phyloP scores from a whole-genome alignment of 2,113 vertebrate species.

The Micronycteris hirsuta region DNA sequence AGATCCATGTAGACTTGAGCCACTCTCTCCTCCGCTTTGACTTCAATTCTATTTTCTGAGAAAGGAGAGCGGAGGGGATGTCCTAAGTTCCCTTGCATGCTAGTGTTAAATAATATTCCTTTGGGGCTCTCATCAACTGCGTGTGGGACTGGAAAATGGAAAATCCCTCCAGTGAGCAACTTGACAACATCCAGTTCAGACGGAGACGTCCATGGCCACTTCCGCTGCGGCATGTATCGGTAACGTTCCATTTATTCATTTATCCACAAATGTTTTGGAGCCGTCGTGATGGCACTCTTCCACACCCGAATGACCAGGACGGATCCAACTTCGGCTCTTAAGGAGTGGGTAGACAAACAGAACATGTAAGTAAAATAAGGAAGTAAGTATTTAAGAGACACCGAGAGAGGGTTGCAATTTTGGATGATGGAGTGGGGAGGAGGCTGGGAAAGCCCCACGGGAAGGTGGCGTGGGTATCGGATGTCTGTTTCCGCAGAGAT shows the following conservation, averaged over 20 bases:
- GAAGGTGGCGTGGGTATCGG: accelerated
- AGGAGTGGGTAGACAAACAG: background rate
- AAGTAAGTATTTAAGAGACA: background rate
- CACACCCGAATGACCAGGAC: background rate
- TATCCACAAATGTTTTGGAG: background rate
- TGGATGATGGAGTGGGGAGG: background rate
- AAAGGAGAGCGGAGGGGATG: background rate
- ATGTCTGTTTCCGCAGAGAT: accelerated
- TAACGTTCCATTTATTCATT: background rate
- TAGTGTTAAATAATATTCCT: background rate
- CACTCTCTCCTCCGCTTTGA: background rate
- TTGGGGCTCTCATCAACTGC: no score
- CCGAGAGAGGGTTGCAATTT: background rate
- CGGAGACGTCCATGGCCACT: accelerated
- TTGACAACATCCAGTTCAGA: background rate
- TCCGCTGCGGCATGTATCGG: accelerated
- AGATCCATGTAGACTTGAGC: no score
- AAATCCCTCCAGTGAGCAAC: background rate
- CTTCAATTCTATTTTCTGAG: background rate
- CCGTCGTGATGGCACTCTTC: background rate
- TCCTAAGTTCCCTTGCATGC: background rate
- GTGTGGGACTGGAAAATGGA: background rate
- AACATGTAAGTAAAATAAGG: background rate
- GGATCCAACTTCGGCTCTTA: background rate
- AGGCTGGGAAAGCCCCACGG: background rate